phyloP scores from a whole-genome alignment of 2,888 invertebrate genomes.

The Bedellia somnulentella region DNA sequence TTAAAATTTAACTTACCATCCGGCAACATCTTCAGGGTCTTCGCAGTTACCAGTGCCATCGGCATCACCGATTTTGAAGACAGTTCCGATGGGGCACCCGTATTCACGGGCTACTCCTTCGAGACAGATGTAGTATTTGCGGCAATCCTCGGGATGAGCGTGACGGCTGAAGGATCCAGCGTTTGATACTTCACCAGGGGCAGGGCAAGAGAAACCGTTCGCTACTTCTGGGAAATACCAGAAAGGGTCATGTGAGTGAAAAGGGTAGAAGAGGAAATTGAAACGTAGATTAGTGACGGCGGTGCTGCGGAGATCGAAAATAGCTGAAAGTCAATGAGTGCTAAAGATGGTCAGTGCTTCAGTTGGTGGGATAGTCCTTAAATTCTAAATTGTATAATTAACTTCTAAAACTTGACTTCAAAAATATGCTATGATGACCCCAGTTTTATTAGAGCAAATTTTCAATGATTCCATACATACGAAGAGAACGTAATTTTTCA shows the following conservation, averaged over 20 bases:
- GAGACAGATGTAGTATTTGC: slow-evolving; percentile 93
- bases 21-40: slow-evolving; percentile 93
- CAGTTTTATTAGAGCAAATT: too few relatives aligned
- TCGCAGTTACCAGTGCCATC: slow-evolving; percentile 92
- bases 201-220: slow-evolving; percentile 85
- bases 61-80: slow-evolving; percentile 90
- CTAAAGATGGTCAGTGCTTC: too few relatives aligned
- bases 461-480: too few relatives aligned
- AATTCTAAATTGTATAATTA: too few relatives aligned
- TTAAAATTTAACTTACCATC: slow-evolving; percentile 84
- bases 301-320: slow-evolving; percentile 17
- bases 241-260: slow-evolving; percentile 32
- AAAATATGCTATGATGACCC: too few relatives aligned
- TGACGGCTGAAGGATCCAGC: slow-evolving; percentile 92
- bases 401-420: too few relatives aligned
- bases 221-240: slow-evolving; percentile 75
- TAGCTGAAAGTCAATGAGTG: slow-evolving; percentile 16
- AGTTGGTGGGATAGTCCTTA: slow-evolving; percentile 3
- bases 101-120: slow-evolving; percentile 91
- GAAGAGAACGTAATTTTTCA: too few relatives aligned
- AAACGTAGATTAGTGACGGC: slow-evolving; percentile 18
- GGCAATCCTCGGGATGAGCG: slow-evolving; percentile 92
- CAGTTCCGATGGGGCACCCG: slow-evolving; percentile 94
- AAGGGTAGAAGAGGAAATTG: slow-evolving; percentile 26
- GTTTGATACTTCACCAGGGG: slow-evolving; percentile 77